These are phyloP conservation scores for Cryptotis parvus DNA, from an alignment of 2,113 vertebrate genomes.

Conservation along the genomic window DNA sequence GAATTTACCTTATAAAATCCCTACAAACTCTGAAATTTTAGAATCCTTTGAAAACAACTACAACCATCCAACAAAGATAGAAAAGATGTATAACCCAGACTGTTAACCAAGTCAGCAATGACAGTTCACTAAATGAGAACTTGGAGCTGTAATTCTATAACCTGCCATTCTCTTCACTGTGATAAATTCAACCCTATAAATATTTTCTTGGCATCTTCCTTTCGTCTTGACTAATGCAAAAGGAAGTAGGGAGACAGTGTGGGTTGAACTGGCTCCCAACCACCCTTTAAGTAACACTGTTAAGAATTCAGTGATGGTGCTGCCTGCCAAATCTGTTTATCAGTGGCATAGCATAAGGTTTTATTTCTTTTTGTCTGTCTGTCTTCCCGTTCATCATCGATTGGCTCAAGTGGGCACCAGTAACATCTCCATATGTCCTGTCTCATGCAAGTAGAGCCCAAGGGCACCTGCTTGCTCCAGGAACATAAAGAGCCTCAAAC, in stretches of 20 bases:
- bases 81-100: not conserved
- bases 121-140: not conserved
- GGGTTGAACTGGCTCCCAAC: not conserved
- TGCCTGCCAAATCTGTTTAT: conserved; percentile 25
- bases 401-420: no score
- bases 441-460: no score
- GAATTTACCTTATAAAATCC: not conserved
- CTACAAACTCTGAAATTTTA: conserved; percentile 18
- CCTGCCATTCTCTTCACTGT: not conserved
- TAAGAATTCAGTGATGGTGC: not conserved
- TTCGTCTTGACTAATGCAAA: conserved; percentile 6
- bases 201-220: conserved; percentile 25
- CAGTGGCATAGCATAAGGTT: not conserved
- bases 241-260: not conserved
- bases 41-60: conserved; percentile 2
- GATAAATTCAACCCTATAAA: not conserved
- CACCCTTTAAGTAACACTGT: not conserved
- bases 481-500: no score
- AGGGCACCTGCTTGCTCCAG: no score
- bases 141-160: not conserved
- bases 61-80: not conserved
- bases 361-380: not conserved
- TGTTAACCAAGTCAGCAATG: not conserved
- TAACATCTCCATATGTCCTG: not conserved
- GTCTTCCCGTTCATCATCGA: no score